Evolutionary conservation across 2,888 invertebrate species (phyloP).

Genomic region (Eutolmus rufibarbis): DNA sequence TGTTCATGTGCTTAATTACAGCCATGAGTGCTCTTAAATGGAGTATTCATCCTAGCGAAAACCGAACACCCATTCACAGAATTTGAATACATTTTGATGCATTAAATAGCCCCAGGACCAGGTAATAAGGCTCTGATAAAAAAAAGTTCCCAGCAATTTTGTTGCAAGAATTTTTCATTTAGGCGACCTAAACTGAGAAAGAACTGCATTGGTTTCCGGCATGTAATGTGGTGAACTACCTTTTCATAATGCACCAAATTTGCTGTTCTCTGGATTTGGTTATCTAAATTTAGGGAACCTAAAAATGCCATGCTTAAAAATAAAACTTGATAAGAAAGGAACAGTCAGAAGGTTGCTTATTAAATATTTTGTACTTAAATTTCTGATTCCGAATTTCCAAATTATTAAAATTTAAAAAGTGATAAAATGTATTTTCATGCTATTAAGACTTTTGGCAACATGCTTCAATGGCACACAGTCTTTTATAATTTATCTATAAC

Average conservation of each 20-base stretch:
- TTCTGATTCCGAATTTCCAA: too few relatives aligned
- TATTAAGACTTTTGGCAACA: too few relatives aligned
- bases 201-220: not conserved
- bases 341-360: too few relatives aligned
- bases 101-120: not conserved
- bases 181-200: not conserved
- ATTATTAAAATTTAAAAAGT: too few relatives aligned
- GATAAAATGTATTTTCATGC: too few relatives aligned
- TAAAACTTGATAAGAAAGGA: too few relatives aligned
- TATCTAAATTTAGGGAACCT: not conserved
- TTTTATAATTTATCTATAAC: too few relatives aligned
- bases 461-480: too few relatives aligned
- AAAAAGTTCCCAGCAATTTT: not conserved
- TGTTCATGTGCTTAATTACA: slow-evolving; percentile 45
- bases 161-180: not conserved
- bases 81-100: slow-evolving; percentile 3
- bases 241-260: not conserved
- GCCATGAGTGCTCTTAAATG: slow-evolving; percentile 45
- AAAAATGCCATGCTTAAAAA: not conserved
- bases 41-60: slow-evolving; percentile 4
- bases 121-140: not conserved
- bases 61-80: slow-evolving; percentile 15
- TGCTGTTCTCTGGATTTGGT: not conserved
- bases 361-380: too few relatives aligned
- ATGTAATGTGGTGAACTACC: not conserved